Conservation (phyloP, 1,140 invertebrate genomes). For the Habropoda laboriosa region DNA sequence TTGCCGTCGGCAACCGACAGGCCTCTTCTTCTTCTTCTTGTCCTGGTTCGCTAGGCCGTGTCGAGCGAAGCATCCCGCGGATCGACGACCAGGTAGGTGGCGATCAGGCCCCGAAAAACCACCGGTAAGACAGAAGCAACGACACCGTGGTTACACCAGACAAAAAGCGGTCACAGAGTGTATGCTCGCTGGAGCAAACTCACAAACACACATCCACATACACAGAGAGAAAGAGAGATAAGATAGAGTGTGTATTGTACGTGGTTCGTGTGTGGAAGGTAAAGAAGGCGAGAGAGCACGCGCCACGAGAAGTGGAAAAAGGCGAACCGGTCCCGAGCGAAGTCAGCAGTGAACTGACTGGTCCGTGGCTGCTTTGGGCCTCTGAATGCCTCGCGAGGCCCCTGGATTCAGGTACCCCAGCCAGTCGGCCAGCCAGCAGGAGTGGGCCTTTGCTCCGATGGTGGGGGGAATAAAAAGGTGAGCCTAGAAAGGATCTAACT, state of each 20-base stretch:
- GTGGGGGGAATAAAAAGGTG: conserved; percentile 78
- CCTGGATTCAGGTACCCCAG: conserved; percentile 66
- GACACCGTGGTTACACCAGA: not conserved
- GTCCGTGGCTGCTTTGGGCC: conserved; percentile 67
- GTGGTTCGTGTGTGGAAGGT: too few relatives aligned
- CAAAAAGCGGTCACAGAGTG: not conserved
- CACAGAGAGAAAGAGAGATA: not conserved
- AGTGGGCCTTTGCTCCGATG: conserved; percentile 37
- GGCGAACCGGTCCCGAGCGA: conserved; percentile 75
- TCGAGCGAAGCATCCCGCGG: conserved; percentile 13
- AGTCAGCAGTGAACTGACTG: conserved; percentile 79
- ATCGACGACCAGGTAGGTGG: too few relatives aligned
- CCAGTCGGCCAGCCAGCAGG: conserved; percentile 32
- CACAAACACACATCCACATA: too few relatives aligned
- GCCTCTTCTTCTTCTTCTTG: too few relatives aligned
- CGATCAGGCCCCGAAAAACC: not conserved
- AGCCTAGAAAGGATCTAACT: conserved; percentile 80
- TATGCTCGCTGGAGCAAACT: too few relatives aligned
- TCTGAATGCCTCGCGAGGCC: conserved; percentile 62
- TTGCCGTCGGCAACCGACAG: conserved; percentile 44
- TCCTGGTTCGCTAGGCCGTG: not conserved
- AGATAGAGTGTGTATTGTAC: not conserved
- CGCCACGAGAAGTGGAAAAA: conserved; percentile 32
- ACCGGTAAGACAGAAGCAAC: not conserved
- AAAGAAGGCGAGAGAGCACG: conserved; percentile 31